Conservation (phyloP, 2,888 invertebrate species). For the Pyralis farinalis region DNA sequence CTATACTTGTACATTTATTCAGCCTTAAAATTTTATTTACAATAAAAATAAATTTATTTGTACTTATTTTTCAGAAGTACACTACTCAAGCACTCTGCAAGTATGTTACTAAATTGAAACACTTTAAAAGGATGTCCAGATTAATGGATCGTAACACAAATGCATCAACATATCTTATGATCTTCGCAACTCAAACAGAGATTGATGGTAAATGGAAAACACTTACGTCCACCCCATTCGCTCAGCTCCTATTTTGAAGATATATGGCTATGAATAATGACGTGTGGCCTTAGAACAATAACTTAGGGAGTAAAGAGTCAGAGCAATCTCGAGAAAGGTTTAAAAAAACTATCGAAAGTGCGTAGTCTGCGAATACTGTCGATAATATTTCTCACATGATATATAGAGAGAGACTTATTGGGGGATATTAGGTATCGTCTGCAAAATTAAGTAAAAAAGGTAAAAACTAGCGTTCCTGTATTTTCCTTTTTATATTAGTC, state of each 20-base stretch:
- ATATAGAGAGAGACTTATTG: too few species aligned
- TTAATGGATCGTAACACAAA: slow-evolving; percentile 16
- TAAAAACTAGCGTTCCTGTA: too few species aligned
- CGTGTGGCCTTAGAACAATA: slow-evolving; percentile 69
- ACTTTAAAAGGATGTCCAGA: slow-evolving; percentile 6
- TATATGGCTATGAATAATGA: slow-evolving; percentile 72
- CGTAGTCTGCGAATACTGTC: slow-evolving; percentile 12
- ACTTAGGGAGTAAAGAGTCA: slow-evolving; percentile 65
- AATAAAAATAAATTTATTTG: too few species aligned
- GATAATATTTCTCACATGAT: too few species aligned
- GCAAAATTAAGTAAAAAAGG: too few species aligned
- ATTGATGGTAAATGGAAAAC: slow-evolving; percentile 57
- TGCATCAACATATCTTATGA: slow-evolving; percentile 23
- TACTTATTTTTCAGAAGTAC: too few species aligned
- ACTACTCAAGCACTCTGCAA: too few species aligned
- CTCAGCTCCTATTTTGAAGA: slow-evolving; percentile 54
- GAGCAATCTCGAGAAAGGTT: slow-evolving; percentile 65
- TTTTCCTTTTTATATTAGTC: too few species aligned
- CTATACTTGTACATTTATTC: too few species aligned
- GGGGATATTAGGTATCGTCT: too few species aligned
- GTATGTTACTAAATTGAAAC: neutral
- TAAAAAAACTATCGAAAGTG: slow-evolving; percentile 39
- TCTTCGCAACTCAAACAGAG: slow-evolving; percentile 28
- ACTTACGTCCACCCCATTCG: slow-evolving; percentile 50
- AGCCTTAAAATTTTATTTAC: too few species aligned